A percentile compares a stretch with the other conserved stretches of the same genome.
These are phyloP conservation scores for Odocoileus hemionus DNA, from an alignment of 2,113 vertebrate genomes.

Conservation along the genomic window DNA sequence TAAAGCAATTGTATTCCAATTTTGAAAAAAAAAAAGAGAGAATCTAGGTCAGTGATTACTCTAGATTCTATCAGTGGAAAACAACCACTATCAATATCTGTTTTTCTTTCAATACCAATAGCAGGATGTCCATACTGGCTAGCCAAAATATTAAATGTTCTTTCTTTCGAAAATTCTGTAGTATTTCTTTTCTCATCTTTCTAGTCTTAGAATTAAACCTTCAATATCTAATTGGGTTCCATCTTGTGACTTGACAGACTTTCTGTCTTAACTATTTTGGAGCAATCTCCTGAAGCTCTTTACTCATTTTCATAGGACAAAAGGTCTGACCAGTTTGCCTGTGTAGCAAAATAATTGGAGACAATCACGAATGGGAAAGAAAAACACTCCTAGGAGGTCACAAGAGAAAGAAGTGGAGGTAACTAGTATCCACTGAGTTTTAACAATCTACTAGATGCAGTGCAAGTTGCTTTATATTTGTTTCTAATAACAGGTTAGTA, in stretches of 20 bases:
- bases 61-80: not conserved
- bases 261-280: not conserved
- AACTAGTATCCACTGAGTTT: rapidly evolving
- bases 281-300: not conserved
- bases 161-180: not conserved
- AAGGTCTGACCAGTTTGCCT: not conserved
- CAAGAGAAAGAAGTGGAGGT: not conserved
- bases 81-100: too few relatives aligned
- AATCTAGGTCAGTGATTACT: not conserved
- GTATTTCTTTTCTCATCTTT: not conserved
- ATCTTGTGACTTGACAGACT: not conserved
- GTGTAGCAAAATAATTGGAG: not conserved
- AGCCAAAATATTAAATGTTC: not conserved
- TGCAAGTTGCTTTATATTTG: not conserved
- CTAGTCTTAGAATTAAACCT: not conserved
- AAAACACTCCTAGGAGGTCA: not conserved
- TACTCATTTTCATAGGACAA: not conserved
- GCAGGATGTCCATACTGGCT: too few relatives aligned
- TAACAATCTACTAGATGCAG: not conserved
- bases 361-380: not conserved
- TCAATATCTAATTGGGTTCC: not conserved
- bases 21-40: not conserved
- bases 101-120: not conserved
- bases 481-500: not conserved
- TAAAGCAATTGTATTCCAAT: not conserved